Evolutionary conservation across 2,888 invertebrate genomes (phyloP), one percentile per base, ranked within the genome.

Genomic region (Eupithecia inturbata): DNA sequence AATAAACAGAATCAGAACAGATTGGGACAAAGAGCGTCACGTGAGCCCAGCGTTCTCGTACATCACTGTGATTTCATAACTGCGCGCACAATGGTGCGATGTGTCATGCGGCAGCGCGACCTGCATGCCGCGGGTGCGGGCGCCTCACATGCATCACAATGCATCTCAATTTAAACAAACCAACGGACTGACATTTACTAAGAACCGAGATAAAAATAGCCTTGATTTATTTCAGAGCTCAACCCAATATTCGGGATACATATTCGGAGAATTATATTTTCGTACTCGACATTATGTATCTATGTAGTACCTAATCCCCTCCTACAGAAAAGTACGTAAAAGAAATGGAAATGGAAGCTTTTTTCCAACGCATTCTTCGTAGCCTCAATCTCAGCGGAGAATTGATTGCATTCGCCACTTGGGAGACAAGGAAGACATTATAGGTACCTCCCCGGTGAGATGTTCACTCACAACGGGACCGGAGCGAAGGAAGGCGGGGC

Each of bases 361-460:
- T 9, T 16, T 7, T 62, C 26, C 22, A 31, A 26, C 70, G 72
- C 67, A 33, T n/a, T 60, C 49, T 62, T 69, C n/a, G 60, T 75
- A 72, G 78, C 82, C 71, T 57, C 73, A 67, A 67, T 31, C 64
- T 71, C 57, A 62, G 31, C 70, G 70, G 78, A 74, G 78, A 84
- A 86, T 86, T 84, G 84, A 86, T 84, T 80, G 79, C 80, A 83
- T 83, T 79, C 79, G 79, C 82, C 86, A 5, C 45, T 84, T 82
- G 79, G 80, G 81, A 82, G 83, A 82, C 79, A 80, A 77, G 78
- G 76, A 81, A 82, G 82, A 83, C 82, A 83, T 82, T 80, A 81
- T 84, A 79, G 81, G 81, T 79, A 74, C 53, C 70, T 62, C 66
- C 39, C 71, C 9, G 62, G 62, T 16, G 31, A 62, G 31, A 31